Percentiles rank a stretch among this genome's conserved stretches.
These are phyloP conservation scores for Artibeus lituratus DNA, from an alignment of 2,797 vertebrate species.

Conservation along the genomic window DNA sequence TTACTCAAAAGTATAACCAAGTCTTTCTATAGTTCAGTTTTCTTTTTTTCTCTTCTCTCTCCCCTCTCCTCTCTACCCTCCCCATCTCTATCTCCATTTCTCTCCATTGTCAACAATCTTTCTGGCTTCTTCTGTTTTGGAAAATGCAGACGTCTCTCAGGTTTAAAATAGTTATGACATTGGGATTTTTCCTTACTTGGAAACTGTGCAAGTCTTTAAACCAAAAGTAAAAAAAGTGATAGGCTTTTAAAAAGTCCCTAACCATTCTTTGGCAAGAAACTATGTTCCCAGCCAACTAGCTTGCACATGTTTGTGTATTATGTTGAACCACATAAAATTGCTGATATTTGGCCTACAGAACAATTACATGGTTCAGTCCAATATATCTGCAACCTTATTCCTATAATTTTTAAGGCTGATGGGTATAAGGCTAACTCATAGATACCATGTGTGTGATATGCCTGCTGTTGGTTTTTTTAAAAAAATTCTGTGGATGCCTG, in stretches of 20 bases:
- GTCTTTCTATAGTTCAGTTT: neutral
- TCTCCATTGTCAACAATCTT: slow-evolving; percentile 9
- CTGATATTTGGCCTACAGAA: neutral
- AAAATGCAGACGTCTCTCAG: slow-evolving; percentile 61
- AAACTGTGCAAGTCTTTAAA: slow-evolving; percentile 60
- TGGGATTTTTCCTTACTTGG: slow-evolving; percentile 61
- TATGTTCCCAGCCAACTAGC: neutral
- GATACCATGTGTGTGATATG: neutral
- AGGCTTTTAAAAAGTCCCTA: slow-evolving; percentile 39
- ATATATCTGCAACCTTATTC: neutral
- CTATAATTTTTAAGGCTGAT: slow-evolving; percentile 36
- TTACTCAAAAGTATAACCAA: slow-evolving; percentile 40
- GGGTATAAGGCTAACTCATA: neutral
- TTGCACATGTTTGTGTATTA: neutral
- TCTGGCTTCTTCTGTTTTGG: slow-evolving; percentile 55
- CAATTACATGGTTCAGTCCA: slow-evolving; percentile 21
- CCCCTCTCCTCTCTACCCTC: neutral
- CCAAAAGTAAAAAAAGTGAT: neutral
- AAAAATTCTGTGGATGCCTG: neutral
- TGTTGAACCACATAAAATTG: slow-evolving; percentile 19
- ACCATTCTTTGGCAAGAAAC: slow-evolving; percentile 12
- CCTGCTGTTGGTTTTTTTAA: neutral
- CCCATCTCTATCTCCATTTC: neutral
- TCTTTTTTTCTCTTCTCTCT: neutral
- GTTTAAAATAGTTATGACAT: slow-evolving; percentile 67